A percentile compares a stretch with the other conserved stretches of the same genome.
Evolutionary conservation across 2,797 vertebrate species (phyloP).

Genomic region (Argya squamiceps): DNA sequence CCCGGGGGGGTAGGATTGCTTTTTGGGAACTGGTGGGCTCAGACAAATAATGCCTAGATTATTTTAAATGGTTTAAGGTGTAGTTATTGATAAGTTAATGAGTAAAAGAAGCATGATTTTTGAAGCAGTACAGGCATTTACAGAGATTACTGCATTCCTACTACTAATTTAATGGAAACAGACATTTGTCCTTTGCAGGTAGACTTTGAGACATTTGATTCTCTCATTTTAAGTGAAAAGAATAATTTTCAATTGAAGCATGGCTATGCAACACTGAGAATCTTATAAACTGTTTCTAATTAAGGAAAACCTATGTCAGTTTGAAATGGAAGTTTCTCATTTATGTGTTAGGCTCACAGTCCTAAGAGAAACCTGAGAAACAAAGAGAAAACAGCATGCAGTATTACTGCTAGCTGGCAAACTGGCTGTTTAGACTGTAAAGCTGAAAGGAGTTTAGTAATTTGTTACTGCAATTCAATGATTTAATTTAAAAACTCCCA

Average conservation of each 20-base stretch:
- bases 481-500: neutral
- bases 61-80: neutral
- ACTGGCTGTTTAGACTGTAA: neutral
- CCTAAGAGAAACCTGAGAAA: neutral
- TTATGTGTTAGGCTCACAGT: neutral
- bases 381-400: too few relatives aligned
- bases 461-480: neutral
- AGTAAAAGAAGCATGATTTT: neutral
- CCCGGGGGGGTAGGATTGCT: neutral
- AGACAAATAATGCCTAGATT: neutral
- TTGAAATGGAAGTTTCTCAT: neutral
- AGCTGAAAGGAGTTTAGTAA: neutral
- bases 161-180: neutral
- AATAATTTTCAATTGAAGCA: neutral
- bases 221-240: neutral
- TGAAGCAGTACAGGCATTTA: neutral
- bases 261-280: neutral
- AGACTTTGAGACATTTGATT: neutral
- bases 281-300: neutral
- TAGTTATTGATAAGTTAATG: neutral
- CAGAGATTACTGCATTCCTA: neutral
- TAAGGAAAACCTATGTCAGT: neutral
- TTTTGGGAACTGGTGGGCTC: neutral
- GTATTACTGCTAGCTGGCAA: neutral
- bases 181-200: neutral